Conservation (phyloP, 2,888 invertebrate genomes). For the Pheosia tremula region DNA sequence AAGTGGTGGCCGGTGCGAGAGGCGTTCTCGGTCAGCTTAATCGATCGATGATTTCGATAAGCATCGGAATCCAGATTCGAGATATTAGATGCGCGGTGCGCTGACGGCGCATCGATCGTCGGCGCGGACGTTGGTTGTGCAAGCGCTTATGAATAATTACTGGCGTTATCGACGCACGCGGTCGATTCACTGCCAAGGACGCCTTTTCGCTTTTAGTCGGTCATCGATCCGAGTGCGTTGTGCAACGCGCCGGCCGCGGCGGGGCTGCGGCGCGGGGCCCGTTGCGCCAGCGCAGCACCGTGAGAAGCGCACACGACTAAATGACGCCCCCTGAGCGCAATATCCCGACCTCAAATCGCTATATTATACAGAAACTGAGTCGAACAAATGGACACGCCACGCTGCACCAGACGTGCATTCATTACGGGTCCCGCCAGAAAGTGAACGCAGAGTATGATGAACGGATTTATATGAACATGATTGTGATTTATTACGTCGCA, state of each 20-base stretch:
- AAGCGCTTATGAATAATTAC: constrained; percentile 67
- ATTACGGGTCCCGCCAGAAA: constrained; percentile 49
- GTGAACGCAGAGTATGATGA: constrained; percentile 45
- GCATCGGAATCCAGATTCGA: constrained; percentile 43
- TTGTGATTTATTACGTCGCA: constrained; percentile 56
- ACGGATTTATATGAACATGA: constrained; percentile 51
- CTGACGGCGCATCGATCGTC: constrained; percentile 40
- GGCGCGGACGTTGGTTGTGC: constrained; percentile 55
- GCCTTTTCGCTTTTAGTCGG: constrained; percentile 70
- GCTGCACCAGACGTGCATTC: constrained; percentile 40
- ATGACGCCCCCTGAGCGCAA: constrained; percentile 52
- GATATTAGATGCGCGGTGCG: constrained; percentile 37
- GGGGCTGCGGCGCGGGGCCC: constrained; percentile 53
- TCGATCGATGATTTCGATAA: constrained; percentile 57
- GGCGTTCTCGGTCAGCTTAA: constrained; percentile 33
- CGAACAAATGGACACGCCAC: constrained; percentile 52
- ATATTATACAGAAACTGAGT: constrained; percentile 68
- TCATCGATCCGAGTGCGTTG: constrained; percentile 55
- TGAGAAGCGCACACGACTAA: constrained; percentile 48
- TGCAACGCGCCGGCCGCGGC: constrained; percentile 41
- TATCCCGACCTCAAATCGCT: constrained; percentile 59
- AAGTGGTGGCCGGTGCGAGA: constrained; percentile 47
- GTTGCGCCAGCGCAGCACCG: constrained; percentile 38
- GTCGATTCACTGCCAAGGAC: constrained; percentile 73
- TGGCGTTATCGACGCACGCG: constrained; percentile 60